Conservation (phyloP, 1,140 invertebrate species). For the Temnothorax curvispinosus region DNA sequence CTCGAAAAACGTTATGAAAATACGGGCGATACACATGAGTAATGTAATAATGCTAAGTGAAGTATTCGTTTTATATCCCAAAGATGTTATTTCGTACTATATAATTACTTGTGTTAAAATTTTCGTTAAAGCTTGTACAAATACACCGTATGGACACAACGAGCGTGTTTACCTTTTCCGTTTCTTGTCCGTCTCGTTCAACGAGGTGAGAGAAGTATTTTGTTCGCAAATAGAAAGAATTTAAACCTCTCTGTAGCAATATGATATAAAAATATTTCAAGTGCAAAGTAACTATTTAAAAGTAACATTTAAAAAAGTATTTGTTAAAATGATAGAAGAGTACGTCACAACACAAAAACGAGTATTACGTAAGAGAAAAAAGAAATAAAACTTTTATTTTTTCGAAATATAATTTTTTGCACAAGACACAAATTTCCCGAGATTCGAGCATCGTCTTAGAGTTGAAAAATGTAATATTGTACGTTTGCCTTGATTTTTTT, state of each 20-base stretch:
- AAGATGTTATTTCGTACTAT: background rate
- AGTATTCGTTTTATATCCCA: background rate
- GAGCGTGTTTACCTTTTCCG: background rate
- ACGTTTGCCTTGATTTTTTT: background rate
- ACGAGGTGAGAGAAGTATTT: background rate
- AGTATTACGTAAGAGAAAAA: too few relatives aligned
- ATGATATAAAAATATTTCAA: background rate
- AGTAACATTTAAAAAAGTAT: background rate
- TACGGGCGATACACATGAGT: background rate
- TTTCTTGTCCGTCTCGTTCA: background rate
- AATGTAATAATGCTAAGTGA: slow-evolving; percentile 22
- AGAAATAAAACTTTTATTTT: background rate
- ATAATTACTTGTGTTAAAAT: background rate
- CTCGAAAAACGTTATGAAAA: slow-evolving; percentile 62
- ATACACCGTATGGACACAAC: background rate
- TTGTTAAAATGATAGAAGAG: background rate
- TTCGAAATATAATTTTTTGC: background rate
- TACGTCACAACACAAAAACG: background rate
- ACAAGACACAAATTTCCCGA: background rate
- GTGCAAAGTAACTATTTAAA: background rate
- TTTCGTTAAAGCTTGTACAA: background rate
- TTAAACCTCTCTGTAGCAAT: too few relatives aligned
- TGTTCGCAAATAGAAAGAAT: background rate
- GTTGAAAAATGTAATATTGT: background rate
- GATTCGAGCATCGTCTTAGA: background rate